Evolutionary conservation across 2,797 vertebrate species (phyloP).

Genomic region (Oryzias dopingdopingensis): DNA sequence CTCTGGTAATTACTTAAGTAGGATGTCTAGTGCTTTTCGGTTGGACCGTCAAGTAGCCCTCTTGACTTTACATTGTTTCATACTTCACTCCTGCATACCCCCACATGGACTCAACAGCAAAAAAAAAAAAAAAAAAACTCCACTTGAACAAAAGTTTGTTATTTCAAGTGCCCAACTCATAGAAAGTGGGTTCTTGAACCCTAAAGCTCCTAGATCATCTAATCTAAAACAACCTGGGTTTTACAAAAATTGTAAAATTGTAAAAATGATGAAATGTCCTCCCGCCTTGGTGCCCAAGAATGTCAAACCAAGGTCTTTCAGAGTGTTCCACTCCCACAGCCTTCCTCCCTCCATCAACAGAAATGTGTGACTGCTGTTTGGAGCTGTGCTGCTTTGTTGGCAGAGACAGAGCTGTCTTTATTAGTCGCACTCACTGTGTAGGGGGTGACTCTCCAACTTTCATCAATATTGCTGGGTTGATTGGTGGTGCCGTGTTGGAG

Average conservation of each 20-base stretch:
- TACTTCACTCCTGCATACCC: constrained; percentile 27
- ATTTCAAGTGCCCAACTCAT: constrained; percentile 40
- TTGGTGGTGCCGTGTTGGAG: constrained; percentile 11
- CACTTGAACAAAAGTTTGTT: constrained; percentile 40
- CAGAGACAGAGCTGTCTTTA: constrained; percentile 39
- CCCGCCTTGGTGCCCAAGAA: constrained; percentile 40
- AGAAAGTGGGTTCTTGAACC: constrained; percentile 19
- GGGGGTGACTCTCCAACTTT: constrained; percentile 9
- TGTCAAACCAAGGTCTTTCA: constrained; percentile 51
- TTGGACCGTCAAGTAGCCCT: constrained; percentile 35
- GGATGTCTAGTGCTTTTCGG: constrained; percentile 26
- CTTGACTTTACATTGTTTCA: constrained; percentile 55
- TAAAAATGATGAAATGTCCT: constrained; percentile 59
- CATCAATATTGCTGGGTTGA: constrained; percentile 27
- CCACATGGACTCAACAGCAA: constrained; percentile 32
- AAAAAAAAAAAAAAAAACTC: constrained; percentile 15
- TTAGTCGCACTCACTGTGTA: constrained; percentile 21
- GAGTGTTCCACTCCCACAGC: constrained; percentile 40
- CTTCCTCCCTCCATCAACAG: constrained; percentile 43
- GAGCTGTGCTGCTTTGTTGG: constrained; percentile 32
- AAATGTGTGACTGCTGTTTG: constrained; percentile 32
- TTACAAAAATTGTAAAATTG: constrained; percentile 67
- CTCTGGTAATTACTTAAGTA: constrained; percentile 25
- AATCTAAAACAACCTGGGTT: constrained; percentile 48
- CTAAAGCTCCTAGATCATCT: constrained; percentile 37